phyloP scores from a whole-genome alignment of 2,113 vertebrate genomes.

The Heloderma charlesbogerti region DNA sequence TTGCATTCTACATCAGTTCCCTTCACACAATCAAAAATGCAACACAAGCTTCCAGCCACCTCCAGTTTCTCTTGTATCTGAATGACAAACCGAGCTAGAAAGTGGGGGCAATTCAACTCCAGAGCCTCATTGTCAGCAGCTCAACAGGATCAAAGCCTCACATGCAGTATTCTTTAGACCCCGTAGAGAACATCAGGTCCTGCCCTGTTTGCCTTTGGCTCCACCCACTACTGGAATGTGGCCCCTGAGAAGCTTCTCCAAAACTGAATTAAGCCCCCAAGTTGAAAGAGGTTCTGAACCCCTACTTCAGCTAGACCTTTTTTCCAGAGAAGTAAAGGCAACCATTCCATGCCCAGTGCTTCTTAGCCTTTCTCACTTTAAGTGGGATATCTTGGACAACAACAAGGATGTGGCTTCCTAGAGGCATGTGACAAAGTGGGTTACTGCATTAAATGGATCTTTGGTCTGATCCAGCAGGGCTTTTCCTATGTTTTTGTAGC shows the following conservation, averaged over 20 bases:
- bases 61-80: background rate
- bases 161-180: background rate
- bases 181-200: too few relatives aligned
- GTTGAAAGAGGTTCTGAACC: too few relatives aligned
- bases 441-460: background rate
- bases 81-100: conserved; percentile 7
- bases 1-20: background rate
- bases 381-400: background rate
- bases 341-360: rapidly evolving
- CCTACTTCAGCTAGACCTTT: background rate
- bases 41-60: background rate
- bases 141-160: background rate
- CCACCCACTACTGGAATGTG: too few relatives aligned
- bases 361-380: background rate
- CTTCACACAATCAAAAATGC: conserved; percentile 8
- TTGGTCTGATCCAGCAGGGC: background rate
- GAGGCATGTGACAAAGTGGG: background rate
- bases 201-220: too few relatives aligned
- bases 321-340: background rate
- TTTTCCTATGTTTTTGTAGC: background rate
- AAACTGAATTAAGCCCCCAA: too few relatives aligned
- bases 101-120: background rate
- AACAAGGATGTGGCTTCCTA: background rate
- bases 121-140: conserved; percentile 12
- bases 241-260: too few relatives aligned